These are phyloP conservation scores for Myathropa florea DNA, from an alignment of 2,888 invertebrate species.

Conservation along the genomic window DNA sequence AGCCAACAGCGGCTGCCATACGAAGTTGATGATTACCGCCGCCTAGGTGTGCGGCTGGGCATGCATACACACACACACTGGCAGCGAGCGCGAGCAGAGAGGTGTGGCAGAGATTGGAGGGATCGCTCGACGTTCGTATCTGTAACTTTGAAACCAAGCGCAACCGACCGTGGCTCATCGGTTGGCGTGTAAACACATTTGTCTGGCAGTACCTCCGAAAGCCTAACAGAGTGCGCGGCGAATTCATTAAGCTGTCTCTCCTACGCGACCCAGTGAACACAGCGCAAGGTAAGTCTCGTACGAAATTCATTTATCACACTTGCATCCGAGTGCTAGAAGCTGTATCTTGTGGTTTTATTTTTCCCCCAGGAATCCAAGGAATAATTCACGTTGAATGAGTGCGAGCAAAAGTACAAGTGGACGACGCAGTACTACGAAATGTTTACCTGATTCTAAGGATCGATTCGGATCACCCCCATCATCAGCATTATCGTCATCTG, in stretches of 20 bases:
- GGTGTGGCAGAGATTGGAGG: constrained; percentile 38
- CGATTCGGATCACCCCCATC: constrained; percentile 25
- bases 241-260: constrained; percentile 11
- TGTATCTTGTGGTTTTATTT: background rate
- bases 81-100: background rate
- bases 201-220: constrained; percentile 44
- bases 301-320: background rate
- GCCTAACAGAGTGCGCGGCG: constrained; percentile 43
- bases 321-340: background rate
- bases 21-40: background rate
- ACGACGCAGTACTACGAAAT: background rate
- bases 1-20: background rate
- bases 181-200: constrained; percentile 38
- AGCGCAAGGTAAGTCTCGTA: constrained; percentile 25
- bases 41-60: background rate
- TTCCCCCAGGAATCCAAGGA: background rate
- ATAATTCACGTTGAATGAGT: background rate
- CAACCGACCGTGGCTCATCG: constrained; percentile 60
- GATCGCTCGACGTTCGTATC: constrained; percentile 29
- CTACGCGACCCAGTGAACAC: background rate
- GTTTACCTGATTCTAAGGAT: constrained; percentile 39
- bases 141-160: constrained; percentile 46
- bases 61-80: background rate
- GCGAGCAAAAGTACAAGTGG: constrained; percentile 40
- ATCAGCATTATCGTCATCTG: constrained; percentile 20